Percentiles rank a stretch among this genome's conserved stretches.
Evolutionary conservation across 2,888 invertebrate species (phyloP).

Genomic region (Eucera pruinosa): DNA sequence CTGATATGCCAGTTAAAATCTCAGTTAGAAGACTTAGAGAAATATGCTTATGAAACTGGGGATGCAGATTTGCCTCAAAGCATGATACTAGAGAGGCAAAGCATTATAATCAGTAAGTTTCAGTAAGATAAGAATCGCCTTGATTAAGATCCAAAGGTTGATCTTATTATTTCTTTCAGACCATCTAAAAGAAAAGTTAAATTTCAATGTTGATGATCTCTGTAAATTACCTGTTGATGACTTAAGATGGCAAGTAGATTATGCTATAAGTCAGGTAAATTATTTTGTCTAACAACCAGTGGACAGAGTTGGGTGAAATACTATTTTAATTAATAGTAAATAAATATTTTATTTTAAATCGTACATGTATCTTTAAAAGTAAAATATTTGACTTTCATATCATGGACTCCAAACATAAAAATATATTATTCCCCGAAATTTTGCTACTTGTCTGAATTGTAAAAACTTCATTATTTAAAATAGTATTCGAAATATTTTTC

Average conservation of each 20-base stretch:
- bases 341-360: no score
- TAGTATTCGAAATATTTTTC: no score
- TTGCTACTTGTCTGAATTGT: no score
- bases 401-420: no score
- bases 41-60: conserved; percentile 95
- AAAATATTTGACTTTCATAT: no score
- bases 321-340: no score
- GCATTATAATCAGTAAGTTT: conserved; percentile 89
- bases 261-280: conserved; percentile 91
- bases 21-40: conserved; percentile 96
- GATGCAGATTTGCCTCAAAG: conserved; percentile 91
- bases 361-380: no score
- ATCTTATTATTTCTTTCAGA: conserved; percentile 84
- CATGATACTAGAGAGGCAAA: conserved; percentile 94
- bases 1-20: conserved; percentile 95
- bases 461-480: no score
- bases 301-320: no score
- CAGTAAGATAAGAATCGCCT: neutral
- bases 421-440: no score
- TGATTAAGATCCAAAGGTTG: neutral
- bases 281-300: conserved; percentile 3
- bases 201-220: conserved; percentile 93
- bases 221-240: conserved; percentile 91
- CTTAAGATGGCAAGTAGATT: conserved; percentile 94
- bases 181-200: conserved; percentile 93